phyloP scores from a whole-genome alignment of 2,113 vertebrate genomes.

The Scortum barcoo region DNA sequence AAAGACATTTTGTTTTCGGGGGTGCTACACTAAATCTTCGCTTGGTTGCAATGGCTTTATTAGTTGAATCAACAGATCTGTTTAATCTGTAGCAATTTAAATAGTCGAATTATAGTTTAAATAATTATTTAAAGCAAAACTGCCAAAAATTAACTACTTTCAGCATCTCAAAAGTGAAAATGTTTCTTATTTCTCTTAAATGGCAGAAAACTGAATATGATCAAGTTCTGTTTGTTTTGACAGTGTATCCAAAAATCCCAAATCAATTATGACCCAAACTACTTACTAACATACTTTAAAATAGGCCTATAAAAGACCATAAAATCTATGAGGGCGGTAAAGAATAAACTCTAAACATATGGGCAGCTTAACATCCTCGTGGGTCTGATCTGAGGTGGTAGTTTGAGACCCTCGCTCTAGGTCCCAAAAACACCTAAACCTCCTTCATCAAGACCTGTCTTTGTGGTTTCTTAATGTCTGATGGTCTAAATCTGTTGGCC shows the following conservation, averaged over 20 bases:
- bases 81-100: background rate
- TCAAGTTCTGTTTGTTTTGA: background rate
- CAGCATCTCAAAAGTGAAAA: background rate
- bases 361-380: background rate
- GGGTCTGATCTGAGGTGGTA: background rate
- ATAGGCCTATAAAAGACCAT: background rate
- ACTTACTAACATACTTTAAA: background rate
- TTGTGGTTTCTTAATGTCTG: background rate
- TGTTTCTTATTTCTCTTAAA: background rate
- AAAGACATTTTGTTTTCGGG: background rate
- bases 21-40: background rate
- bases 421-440: background rate
- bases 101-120: background rate
- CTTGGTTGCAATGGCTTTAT: background rate
- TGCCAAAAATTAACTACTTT: background rate
- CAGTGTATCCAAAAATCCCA: no score
- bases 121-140: background rate
- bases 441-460: background rate
- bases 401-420: slow-evolving; percentile 27
- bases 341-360: background rate
- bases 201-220: background rate
- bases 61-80: background rate
- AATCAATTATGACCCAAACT: no score
- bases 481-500: background rate
- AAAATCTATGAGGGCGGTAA: background rate